Conservation (phyloP, 2,888 invertebrate genomes). For the Anthrax anthrax region DNA sequence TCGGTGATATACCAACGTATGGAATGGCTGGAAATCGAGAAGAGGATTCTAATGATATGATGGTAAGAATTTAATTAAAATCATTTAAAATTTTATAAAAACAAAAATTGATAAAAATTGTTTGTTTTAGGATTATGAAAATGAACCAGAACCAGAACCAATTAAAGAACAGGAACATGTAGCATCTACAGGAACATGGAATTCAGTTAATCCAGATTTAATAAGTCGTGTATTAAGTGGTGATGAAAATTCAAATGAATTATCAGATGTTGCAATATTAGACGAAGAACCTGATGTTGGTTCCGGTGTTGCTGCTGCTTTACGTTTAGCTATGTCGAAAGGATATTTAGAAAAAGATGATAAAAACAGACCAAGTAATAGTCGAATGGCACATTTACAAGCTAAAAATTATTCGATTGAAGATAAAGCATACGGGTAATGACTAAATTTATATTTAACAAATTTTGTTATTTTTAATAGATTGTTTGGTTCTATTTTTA, state of each 20-base stretch:
- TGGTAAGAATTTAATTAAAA: too few species aligned
- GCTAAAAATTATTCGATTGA: constrained; percentile 70
- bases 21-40: constrained; percentile 83
- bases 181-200: constrained; percentile 61
- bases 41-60: constrained; percentile 52
- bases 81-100: constrained; percentile 21
- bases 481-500: constrained; percentile 10
- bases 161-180: constrained; percentile 36
- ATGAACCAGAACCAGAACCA: constrained; percentile 28
- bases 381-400: constrained; percentile 57
- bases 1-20: constrained; percentile 91
- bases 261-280: constrained; percentile 38
- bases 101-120: constrained; percentile 3
- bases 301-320: constrained; percentile 81
- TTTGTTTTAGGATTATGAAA: constrained; percentile 23
- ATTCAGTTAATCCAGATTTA: constrained; percentile 55
- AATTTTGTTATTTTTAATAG: not conserved
- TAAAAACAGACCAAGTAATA: constrained; percentile 54
- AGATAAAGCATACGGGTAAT: constrained; percentile 55
- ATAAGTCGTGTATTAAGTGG: constrained; percentile 33
- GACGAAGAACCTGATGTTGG: constrained; percentile 89
- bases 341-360: constrained; percentile 80
- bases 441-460: constrained; percentile 11
- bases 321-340: constrained; percentile 83
- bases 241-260: constrained; percentile 34